Percentiles rank a stretch among this genome's conserved stretches.
Evolutionary conservation across 2,888 invertebrate species (phyloP).

Genomic region (Germaria angustata): DNA sequence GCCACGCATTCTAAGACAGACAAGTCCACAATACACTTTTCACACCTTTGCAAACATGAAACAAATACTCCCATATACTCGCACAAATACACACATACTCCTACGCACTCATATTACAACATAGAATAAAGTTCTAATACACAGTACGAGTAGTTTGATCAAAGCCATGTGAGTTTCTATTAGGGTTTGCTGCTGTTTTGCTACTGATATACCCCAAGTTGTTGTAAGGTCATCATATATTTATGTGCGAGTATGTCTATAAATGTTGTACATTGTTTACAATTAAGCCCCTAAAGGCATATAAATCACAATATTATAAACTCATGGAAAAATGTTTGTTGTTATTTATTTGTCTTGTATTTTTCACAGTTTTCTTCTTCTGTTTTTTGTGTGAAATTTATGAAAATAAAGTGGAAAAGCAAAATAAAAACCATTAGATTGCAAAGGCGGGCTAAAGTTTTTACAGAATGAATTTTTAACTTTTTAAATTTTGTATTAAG

Average conservation of each 20-base stretch:
- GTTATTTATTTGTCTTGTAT: slow-evolving; percentile 25
- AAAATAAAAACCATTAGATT: background rate
- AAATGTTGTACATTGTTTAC: slow-evolving; percentile 50
- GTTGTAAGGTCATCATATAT: slow-evolving; percentile 28
- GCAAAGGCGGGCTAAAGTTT: background rate
- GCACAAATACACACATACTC: too few relatives aligned
- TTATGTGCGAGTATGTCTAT: slow-evolving; percentile 6
- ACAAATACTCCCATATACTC: background rate
- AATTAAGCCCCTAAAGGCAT: slow-evolving; percentile 42
- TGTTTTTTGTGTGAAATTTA: slow-evolving; percentile 7
- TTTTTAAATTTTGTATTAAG: background rate
- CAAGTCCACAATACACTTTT: slow-evolving; percentile 38
- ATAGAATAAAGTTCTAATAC: background rate
- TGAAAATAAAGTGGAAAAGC: slow-evolving; percentile 3
- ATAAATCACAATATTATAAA: slow-evolving; percentile 65
- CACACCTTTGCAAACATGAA: slow-evolving; percentile 32
- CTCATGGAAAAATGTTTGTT: slow-evolving; percentile 34
- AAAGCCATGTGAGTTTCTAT: background rate
- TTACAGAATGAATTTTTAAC: slow-evolving; percentile 9
- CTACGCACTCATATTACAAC: background rate
- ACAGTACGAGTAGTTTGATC: background rate
- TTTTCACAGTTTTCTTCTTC: background rate
- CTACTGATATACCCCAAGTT: slow-evolving; percentile 23
- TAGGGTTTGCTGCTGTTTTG: background rate
- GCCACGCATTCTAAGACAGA: slow-evolving; percentile 56